These are phyloP conservation scores for Pseudomyrmex cubaensis DNA, from an alignment of 1,140 invertebrate genomes.

Conservation along the genomic window DNA sequence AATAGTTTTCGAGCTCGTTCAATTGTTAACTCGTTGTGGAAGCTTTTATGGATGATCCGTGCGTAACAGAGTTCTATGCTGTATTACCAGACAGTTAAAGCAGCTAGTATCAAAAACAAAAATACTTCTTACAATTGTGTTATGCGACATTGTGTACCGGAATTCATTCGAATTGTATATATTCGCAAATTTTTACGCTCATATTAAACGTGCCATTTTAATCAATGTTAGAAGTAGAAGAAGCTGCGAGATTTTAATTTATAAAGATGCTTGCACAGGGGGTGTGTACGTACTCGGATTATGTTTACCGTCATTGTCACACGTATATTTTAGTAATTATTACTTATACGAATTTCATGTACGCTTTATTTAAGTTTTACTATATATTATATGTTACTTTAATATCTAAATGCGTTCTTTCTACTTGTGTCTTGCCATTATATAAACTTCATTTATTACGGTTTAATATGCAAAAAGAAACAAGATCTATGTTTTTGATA, in stretches of 20 bases:
- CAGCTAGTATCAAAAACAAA: conserved; percentile 54
- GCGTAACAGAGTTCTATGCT: conserved; percentile 55
- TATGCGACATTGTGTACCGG: conserved; percentile 62
- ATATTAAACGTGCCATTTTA: conserved; percentile 75
- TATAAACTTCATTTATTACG: conserved; percentile 61
- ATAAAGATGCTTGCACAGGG: conserved; percentile 64
- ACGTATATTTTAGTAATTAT: conserved; percentile 34
- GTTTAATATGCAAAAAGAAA: conserved; percentile 41
- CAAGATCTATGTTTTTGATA: conserved; percentile 8
- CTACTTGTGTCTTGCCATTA: conserved; percentile 66
- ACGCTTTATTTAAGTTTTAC: conserved; percentile 60
- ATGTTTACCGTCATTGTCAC: conserved; percentile 56
- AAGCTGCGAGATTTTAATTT: conserved; percentile 67
- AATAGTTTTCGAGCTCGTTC: background rate
- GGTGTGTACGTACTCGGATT: conserved; percentile 59
- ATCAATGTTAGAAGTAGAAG: conserved; percentile 59
- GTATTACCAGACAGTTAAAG: conserved; percentile 35
- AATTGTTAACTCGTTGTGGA: conserved; percentile 67
- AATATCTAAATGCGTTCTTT: conserved; percentile 49
- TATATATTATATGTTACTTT: conserved; percentile 48
- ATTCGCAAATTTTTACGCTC: conserved; percentile 66
- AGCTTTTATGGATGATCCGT: conserved; percentile 5
- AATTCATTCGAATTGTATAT: conserved; percentile 57
- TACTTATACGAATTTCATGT: conserved; percentile 56
- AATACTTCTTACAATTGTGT: conserved; percentile 59